A percentile compares a stretch with the other conserved stretches of the same genome.
Conservation (phyloP, 1,140 invertebrate species). For the Cydia pomonella region DNA sequence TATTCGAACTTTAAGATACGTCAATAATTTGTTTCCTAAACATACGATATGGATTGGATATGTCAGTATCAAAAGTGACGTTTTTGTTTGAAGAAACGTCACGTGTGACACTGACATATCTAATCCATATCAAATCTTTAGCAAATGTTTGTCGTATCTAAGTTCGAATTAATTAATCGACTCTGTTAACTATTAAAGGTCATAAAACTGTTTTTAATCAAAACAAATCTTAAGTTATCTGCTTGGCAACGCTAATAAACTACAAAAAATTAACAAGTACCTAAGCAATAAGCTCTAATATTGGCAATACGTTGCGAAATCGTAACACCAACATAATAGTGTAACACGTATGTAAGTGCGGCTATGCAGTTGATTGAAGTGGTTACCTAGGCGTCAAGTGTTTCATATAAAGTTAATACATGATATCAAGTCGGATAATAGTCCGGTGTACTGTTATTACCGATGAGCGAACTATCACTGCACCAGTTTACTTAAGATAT, state of each 20-base stretch:
- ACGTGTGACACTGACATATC: too few species aligned
- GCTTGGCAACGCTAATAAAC: neutral
- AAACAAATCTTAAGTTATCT: too few species aligned
- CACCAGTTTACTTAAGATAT: neutral
- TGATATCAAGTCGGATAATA: constrained; percentile 58
- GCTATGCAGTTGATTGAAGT: constrained; percentile 54
- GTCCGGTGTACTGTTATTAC: constrained; percentile 38
- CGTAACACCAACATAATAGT: constrained; percentile 65
- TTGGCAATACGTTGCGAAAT: constrained; percentile 61
- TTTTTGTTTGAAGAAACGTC: too few species aligned
- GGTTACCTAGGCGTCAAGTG: constrained; percentile 48
- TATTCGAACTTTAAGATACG: too few species aligned
- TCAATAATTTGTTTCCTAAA: too few species aligned
- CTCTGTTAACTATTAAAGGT: too few species aligned
- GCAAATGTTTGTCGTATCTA: too few species aligned
- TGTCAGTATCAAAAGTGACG: too few species aligned
- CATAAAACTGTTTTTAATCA: too few species aligned
- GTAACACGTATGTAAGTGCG: constrained; percentile 63
- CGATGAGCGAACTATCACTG: constrained; percentile 48
- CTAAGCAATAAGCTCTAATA: constrained; percentile 59
- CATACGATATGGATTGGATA: too few species aligned
- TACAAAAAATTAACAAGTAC: constrained; percentile 10
- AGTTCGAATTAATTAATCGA: too few species aligned
- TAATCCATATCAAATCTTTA: too few species aligned
- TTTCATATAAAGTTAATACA: constrained; percentile 42